Evolutionary conservation across 2,797 vertebrate species (phyloP), one percentile per base, ranked within the genome.

Genomic region (Lacerta viridis): DNA sequence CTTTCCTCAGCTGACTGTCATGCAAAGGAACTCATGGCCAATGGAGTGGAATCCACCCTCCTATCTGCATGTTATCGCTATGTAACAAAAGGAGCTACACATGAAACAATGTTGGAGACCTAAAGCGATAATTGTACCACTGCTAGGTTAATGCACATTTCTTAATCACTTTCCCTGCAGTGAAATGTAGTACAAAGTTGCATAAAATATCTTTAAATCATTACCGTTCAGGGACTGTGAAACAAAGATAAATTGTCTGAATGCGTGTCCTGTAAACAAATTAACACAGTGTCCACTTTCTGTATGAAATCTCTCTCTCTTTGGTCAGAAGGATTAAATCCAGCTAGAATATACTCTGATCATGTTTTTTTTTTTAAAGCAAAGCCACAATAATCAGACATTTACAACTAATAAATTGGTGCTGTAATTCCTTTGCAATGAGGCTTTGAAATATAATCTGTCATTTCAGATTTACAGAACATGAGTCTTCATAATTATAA

Each of bases 361-460:
- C 87, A 0, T 91, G 89, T 84, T 71, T 87, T 41, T 93, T 95
- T 95, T 92, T 92, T 92, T 9, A 66, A 85, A 96, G 96, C 93
- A 97, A 97, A 97, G 96, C 96, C 93, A 91, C 92, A 95, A 96
- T 97, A 96, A 96, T 96, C 96, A 94, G 93, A 97, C 96, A 95
- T 95, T 97, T 97, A 97, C 96, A 96, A 97, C 96, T 96, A 96
- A 97, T 96, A 97, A 97, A 96, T 96, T 92, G 29, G 95, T 89
- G 87, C 91, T 96, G 94, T 97, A 97, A 97, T 97, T 97, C 96
- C 94, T 94, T 89, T 88, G 94, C 96, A 95, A 95, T 97, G 96
- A 96, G 96, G 95, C 96, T 96, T 96, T 96, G 96, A 97, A 97
- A 97, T 96, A 96, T 96, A 97, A 97, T 97, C 96, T 97, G 95